These are phyloP conservation scores for Notolabrus celidotus DNA, from an alignment of 2,797 vertebrate genomes.

Conservation along the genomic window DNA sequence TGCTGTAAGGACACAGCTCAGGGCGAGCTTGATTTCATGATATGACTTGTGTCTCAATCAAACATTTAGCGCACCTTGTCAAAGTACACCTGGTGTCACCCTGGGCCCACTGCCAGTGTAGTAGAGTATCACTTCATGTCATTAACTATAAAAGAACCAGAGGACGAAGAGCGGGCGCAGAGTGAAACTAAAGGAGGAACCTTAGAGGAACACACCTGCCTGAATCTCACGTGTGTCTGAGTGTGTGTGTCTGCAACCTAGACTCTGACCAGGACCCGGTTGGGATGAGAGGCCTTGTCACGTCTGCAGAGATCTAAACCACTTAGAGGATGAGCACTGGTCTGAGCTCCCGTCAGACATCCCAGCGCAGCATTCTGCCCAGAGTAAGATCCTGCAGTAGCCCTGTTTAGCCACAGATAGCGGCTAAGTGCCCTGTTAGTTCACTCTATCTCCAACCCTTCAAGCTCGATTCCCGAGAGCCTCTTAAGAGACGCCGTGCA, in stretches of 20 bases:
- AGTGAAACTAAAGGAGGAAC: conserved; percentile 43
- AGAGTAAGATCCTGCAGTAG: conserved; percentile 43
- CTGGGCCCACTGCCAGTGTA: neutral
- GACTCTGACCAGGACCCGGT: too few relatives aligned
- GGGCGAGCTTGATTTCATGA: conserved; percentile 22
- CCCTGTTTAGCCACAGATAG: conserved; percentile 72
- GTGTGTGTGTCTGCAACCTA: too few relatives aligned
- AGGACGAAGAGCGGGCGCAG: conserved; percentile 23
- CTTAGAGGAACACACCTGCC: conserved; percentile 28
- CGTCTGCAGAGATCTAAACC: conserved; percentile 53
- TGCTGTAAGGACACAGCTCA: conserved; percentile 32
- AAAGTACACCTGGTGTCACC: conserved; percentile 34
- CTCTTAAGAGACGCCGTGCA: conserved; percentile 63
- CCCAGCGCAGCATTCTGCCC: conserved; percentile 57
- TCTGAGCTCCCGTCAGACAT: conserved; percentile 60
- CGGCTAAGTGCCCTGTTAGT: conserved; percentile 72
- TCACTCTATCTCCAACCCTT: conserved; percentile 67
- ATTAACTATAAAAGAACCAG: conserved; percentile 45
- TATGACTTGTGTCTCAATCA: conserved; percentile 45
- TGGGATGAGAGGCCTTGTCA: conserved; percentile 47
- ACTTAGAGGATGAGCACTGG: conserved; percentile 64
- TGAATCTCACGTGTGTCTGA: conserved; percentile 19
- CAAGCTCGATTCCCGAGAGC: conserved; percentile 60
- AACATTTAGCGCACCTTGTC: conserved; percentile 54
- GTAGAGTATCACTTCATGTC: conserved; percentile 13